Percentiles rank a stretch among this genome's conserved stretches.
These are phyloP conservation scores for Phataginus tricuspis DNA, from an alignment of 2,797 vertebrate species.

Conservation along the genomic window DNA sequence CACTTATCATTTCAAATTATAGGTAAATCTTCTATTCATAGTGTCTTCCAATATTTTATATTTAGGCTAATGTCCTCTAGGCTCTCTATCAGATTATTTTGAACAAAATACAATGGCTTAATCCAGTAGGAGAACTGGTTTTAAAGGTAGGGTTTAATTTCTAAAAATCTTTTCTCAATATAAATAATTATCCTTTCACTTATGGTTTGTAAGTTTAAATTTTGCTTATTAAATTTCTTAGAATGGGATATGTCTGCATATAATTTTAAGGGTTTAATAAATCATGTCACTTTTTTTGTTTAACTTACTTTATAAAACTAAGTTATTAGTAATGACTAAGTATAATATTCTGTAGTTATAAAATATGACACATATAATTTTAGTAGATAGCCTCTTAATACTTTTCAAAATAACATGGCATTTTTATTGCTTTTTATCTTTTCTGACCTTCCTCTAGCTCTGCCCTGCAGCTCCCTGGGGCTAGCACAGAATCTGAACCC, in stretches of 20 bases:
- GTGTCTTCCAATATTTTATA: background rate
- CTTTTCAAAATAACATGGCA: background rate
- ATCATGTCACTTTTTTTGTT: background rate
- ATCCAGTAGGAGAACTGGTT: background rate
- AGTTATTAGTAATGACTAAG: background rate
- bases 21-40: background rate
- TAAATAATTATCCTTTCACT: background rate
- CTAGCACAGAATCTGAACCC: background rate
- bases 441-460: background rate
- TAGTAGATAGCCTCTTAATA: background rate
- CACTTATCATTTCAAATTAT: background rate
- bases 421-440: background rate
- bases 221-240: background rate
- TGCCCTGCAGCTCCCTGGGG: background rate
- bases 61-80: background rate
- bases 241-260: background rate
- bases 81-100: background rate
- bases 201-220: background rate
- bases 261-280: background rate
- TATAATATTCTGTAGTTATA: background rate
- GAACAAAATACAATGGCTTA: background rate
- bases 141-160: background rate
- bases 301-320: background rate
- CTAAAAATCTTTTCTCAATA: background rate
- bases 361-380: background rate